phyloP scores from a whole-genome alignment of 2,888 invertebrate genomes.

The Zonitis immaculata region DNA sequence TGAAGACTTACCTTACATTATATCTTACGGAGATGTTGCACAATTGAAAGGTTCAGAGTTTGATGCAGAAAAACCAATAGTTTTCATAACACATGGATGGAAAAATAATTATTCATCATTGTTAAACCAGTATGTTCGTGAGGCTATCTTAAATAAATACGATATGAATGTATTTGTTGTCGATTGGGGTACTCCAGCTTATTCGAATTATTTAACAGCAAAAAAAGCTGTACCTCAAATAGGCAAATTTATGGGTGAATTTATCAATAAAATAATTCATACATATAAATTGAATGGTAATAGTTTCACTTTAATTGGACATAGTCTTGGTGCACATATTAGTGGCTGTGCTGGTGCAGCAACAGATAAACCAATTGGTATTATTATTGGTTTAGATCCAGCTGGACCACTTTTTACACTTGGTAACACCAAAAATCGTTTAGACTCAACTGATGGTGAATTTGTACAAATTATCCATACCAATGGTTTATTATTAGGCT shows the following conservation, averaged over 20 bases:
- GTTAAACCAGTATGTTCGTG: slow-evolving; percentile 26
- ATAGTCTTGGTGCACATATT: slow-evolving; percentile 39
- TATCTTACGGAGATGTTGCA: slow-evolving; percentile 16
- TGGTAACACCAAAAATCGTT: slow-evolving; percentile 30
- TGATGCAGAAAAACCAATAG: slow-evolving; percentile 24
- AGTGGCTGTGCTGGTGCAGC: slow-evolving; percentile 33
- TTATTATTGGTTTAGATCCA: slow-evolving; percentile 43
- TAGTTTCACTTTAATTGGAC: slow-evolving; percentile 31
- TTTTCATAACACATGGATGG: slow-evolving; percentile 43
- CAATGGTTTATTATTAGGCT: slow-evolving; percentile 24
- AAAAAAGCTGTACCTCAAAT: slow-evolving; percentile 26
- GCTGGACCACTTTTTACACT: slow-evolving; percentile 36
- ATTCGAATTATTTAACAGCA: slow-evolving; percentile 26
- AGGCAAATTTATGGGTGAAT: slow-evolving; percentile 31
- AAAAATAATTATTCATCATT: slow-evolving; percentile 29
- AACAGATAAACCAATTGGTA: slow-evolving; percentile 25
- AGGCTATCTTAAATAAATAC: slow-evolving; percentile 25
- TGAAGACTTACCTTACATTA: slow-evolving; percentile 7
- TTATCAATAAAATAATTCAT: slow-evolving; percentile 28
- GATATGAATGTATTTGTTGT: slow-evolving; percentile 42
- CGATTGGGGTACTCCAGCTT: slow-evolving; percentile 36
- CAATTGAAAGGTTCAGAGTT: slow-evolving; percentile 18
- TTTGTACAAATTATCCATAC: slow-evolving; percentile 45
- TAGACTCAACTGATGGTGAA: slow-evolving; percentile 38
- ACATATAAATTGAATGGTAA: slow-evolving; percentile 24